Percentiles rank a stretch among this genome's conserved stretches.
Evolutionary conservation across 2,113 vertebrate species (phyloP).

Genomic region (Hassar affinis): DNA sequence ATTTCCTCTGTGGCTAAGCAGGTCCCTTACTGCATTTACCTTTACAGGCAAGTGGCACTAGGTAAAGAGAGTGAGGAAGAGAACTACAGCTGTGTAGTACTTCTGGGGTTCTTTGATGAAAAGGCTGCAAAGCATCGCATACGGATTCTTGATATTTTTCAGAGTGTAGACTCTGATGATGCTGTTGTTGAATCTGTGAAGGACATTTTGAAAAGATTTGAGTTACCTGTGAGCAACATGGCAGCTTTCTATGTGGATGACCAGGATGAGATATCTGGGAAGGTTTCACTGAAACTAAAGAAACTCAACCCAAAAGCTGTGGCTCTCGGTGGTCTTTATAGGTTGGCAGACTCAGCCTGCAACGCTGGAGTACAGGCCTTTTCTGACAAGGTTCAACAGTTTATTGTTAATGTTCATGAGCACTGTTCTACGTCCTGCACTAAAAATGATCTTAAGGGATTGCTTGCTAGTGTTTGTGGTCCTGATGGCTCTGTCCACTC

Average conservation of each 20-base stretch:
- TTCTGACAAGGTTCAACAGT: conserved; percentile 55
- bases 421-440: conserved; percentile 56
- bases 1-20: conserved; percentile 57
- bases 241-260: conserved; percentile 59
- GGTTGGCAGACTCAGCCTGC: conserved; percentile 62
- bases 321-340: conserved; percentile 61
- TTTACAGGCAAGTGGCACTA: conserved; percentile 61
- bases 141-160: conserved; percentile 67
- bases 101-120: conserved; percentile 69
- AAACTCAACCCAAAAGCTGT: conserved; percentile 62
- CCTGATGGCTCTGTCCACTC: conserved; percentile 36
- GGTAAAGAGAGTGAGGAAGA: conserved; percentile 34
- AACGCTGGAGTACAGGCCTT: conserved; percentile 58
- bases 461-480: conserved; percentile 59
- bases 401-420: conserved; percentile 62
- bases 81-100: conserved; percentile 56
- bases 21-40: conserved; percentile 70
- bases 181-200: conserved; percentile 42
- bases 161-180: conserved; percentile 40
- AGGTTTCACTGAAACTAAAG: conserved; percentile 61
- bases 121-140: conserved; percentile 55
- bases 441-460: conserved; percentile 58
- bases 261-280: conserved; percentile 43
- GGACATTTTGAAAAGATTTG: conserved; percentile 63
- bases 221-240: conserved; percentile 61